Percentiles rank a stretch among this genome's conserved stretches.
Evolutionary conservation across 2,797 vertebrate genomes (phyloP).

Genomic region (Aldrovandia affinis): DNA sequence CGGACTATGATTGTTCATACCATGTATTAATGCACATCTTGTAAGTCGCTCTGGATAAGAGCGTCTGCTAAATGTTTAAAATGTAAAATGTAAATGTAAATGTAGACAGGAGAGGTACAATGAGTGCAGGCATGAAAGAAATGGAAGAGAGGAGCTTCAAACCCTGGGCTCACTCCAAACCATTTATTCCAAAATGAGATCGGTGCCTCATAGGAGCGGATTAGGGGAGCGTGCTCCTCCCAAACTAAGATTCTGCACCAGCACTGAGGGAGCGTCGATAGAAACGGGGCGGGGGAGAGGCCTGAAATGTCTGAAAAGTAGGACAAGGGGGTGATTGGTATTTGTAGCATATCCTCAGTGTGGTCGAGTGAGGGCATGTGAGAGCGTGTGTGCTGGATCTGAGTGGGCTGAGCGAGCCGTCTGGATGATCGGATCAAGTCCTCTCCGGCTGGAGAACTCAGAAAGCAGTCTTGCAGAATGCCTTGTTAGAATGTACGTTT

Average conservation of each 20-base stretch:
- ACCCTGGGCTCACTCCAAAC: background rate
- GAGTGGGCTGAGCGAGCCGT: background rate
- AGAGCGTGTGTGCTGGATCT: background rate
- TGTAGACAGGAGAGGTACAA: background rate
- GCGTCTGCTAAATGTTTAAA: too few species aligned
- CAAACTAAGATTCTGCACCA: background rate
- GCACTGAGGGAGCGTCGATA: background rate
- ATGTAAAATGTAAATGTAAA: too few species aligned
- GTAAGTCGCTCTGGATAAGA: too few species aligned
- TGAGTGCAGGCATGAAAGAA: background rate
- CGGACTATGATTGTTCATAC: too few species aligned
- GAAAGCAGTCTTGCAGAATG: background rate
- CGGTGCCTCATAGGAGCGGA: background rate
- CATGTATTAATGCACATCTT: too few species aligned
- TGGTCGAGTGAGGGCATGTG: background rate
- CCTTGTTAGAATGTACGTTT: background rate
- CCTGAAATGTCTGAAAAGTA: background rate
- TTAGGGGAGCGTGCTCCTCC: background rate
- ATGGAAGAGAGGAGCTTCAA: background rate
- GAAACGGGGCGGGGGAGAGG: background rate
- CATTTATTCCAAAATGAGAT: background rate
- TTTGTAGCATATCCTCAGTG: slow-evolving; percentile 2
- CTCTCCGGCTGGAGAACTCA: background rate
- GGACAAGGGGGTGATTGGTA: slow-evolving; percentile 1
- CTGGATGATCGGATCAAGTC: background rate